phyloP scores from a whole-genome alignment of 2,113 vertebrate species.

The Balaeniceps rex region DNA sequence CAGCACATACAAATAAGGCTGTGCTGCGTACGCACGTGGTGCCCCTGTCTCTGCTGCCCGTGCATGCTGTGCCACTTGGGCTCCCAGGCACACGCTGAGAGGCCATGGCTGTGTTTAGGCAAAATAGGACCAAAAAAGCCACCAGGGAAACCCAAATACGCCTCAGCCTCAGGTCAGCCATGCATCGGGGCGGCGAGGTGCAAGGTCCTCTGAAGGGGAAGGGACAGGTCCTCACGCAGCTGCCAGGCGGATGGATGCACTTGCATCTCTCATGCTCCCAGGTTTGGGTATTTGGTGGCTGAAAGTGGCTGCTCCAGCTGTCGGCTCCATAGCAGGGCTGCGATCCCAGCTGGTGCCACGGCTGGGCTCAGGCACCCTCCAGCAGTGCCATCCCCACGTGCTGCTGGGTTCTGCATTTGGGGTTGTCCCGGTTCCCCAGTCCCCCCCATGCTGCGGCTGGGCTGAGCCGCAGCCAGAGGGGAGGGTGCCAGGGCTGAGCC shows the following conservation, averaged over 20 bases:
- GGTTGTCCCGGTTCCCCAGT: neutral
- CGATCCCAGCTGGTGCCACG: fast-evolving
- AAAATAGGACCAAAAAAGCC: neutral
- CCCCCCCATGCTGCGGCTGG: neutral
- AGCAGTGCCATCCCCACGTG: neutral
- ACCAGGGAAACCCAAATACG: neutral
- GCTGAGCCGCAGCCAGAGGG: neutral
- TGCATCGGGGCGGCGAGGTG: fast-evolving
- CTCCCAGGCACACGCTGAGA: neutral
- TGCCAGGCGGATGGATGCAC: neutral
- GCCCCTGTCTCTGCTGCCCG: neutral
- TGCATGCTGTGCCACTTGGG: neutral
- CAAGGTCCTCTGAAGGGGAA: neutral
- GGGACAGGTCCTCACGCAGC: fast-evolving
- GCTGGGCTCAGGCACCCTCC: neutral
- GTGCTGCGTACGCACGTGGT: neutral
- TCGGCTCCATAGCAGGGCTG: neutral
- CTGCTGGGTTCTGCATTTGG: neutral
- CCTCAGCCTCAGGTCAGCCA: neutral
- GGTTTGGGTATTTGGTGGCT: neutral
- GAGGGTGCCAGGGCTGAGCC: neutral
- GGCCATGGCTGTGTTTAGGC: neutral
- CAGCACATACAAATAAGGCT: constrained; percentile 54
- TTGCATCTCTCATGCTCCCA: neutral
- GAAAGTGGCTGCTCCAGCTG: neutral